A percentile compares a stretch with the other conserved stretches of the same genome.
Evolutionary conservation across 2,113 vertebrate species (phyloP).

Genomic region (Toxotes jaculatrix): DNA sequence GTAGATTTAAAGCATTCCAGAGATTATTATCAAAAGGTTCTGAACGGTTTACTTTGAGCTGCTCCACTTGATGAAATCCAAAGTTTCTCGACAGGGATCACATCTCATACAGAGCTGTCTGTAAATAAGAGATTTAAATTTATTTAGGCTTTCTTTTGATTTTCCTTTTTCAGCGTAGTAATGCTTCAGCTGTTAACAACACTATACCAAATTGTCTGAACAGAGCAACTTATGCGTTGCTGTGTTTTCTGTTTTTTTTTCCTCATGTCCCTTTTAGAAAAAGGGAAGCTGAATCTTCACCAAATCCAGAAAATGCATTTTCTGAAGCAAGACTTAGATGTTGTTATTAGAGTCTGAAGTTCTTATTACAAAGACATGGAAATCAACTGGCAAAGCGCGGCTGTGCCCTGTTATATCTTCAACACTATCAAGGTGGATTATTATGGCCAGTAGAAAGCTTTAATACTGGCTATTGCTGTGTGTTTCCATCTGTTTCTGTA

Average conservation of each 20-base stretch:
- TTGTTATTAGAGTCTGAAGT: constrained; percentile 44
- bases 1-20: constrained; percentile 67
- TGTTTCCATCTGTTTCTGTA: constrained; percentile 45
- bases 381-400: constrained; percentile 23
- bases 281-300: constrained; percentile 16
- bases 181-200: constrained; percentile 37
- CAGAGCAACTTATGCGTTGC: constrained; percentile 2
- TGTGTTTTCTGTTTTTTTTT: neutral
- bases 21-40: constrained; percentile 35
- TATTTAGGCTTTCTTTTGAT: constrained; percentile 39
- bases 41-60: constrained; percentile 39
- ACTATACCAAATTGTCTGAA: constrained; percentile 33
- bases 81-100: constrained; percentile 59
- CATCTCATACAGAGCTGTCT: constrained; percentile 62
- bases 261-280: constrained; percentile 9
- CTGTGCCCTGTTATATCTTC: constrained; percentile 44
- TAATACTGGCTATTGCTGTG: constrained; percentile 40
- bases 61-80: constrained; percentile 52
- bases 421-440: constrained; percentile 42
- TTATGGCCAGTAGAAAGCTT: constrained; percentile 34
- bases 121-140: constrained; percentile 67
- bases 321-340: constrained; percentile 34
- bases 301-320: constrained; percentile 3
- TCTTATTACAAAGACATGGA: constrained; percentile 37
- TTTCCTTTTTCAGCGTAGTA: constrained; percentile 37